Evolutionary conservation across 2,797 vertebrate species (phyloP).

Genomic region (Mionectes olivaceus): DNA sequence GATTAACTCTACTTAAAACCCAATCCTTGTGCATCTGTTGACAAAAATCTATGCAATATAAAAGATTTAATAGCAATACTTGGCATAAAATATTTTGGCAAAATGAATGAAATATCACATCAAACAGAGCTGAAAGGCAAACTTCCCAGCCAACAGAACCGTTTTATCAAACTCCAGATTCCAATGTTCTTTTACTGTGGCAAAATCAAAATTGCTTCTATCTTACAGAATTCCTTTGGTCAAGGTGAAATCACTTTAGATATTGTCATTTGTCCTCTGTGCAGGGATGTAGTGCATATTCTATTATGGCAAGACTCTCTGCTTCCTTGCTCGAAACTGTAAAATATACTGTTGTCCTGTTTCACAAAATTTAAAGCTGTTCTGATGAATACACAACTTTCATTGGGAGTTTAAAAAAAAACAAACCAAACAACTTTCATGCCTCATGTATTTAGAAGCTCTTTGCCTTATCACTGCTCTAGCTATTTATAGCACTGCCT

Average conservation of each 20-base stretch:
- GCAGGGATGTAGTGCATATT: neutral
- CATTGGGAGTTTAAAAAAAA: neutral
- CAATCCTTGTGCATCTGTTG: conserved; percentile 11
- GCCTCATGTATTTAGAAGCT: conserved; percentile 16
- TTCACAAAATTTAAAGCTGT: neutral
- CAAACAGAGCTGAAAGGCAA: conserved; percentile 45
- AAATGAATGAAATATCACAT: conserved; percentile 34
- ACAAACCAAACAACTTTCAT: neutral
- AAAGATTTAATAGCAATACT: conserved; percentile 57
- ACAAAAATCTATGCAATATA: conserved; percentile 52
- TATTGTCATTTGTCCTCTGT: neutral
- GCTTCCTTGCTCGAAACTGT: neutral
- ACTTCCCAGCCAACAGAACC: neutral
- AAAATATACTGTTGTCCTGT: neutral
- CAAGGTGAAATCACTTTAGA: conserved; percentile 34
- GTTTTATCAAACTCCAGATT: conserved; percentile 55
- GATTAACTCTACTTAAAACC: conserved; percentile 66
- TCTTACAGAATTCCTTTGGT: neutral
- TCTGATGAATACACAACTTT: neutral
- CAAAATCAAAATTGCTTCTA: conserved; percentile 29
- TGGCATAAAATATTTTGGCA: conserved; percentile 47
- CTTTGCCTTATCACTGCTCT: conserved; percentile 39
- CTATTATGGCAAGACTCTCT: neutral
- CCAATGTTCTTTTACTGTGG: neutral
- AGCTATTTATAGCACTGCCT: conserved; percentile 11